Percentiles rank a stretch among this genome's conserved stretches.
Conservation (phyloP, 1,140 invertebrate genomes). For the Danaus plexippus region DNA sequence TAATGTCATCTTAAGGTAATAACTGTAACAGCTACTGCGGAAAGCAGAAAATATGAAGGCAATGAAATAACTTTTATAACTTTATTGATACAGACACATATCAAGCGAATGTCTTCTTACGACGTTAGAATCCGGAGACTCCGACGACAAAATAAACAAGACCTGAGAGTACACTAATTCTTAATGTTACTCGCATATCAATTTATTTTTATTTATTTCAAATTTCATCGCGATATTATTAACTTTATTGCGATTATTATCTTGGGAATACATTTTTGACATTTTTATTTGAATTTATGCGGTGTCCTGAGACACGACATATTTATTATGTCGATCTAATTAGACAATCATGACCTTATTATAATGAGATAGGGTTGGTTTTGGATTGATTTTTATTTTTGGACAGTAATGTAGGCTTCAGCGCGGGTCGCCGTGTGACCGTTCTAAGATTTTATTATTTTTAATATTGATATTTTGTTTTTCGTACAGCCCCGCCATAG, state of each 20-base stretch:
- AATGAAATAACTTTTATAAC: too few species aligned
- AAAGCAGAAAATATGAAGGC: too few species aligned
- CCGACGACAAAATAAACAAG: slow-evolving; percentile 7
- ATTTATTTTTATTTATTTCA: slow-evolving; percentile 63
- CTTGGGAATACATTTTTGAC: slow-evolving; percentile 68
- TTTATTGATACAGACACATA: too few species aligned
- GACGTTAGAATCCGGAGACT: slow-evolving; percentile 11
- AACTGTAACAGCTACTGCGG: too few species aligned
- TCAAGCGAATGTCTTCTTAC: too few species aligned
- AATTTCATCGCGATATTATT: slow-evolving; percentile 66
- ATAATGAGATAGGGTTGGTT: slow-evolving; percentile 7
- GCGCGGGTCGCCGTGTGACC: slow-evolving; percentile 49
- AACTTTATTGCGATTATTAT: slow-evolving; percentile 66
- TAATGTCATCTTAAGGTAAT: too few species aligned
- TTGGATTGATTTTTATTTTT: slow-evolving; percentile 13
- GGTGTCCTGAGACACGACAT: slow-evolving; percentile 26
- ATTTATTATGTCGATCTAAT: background rate
- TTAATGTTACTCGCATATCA: slow-evolving; percentile 41
- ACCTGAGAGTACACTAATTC: slow-evolving; percentile 44
- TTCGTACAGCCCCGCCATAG: slow-evolving; percentile 58
- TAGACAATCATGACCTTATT: slow-evolving; percentile 1
- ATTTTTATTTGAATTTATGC: slow-evolving; percentile 69
- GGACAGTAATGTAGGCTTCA: slow-evolving; percentile 17
- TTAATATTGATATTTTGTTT: slow-evolving; percentile 68
- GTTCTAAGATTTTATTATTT: slow-evolving; percentile 69